A percentile compares a stretch with the other conserved stretches of the same genome.
phyloP scores from a whole-genome alignment of 2,113 vertebrate species.

The Ranitomeya variabilis region DNA sequence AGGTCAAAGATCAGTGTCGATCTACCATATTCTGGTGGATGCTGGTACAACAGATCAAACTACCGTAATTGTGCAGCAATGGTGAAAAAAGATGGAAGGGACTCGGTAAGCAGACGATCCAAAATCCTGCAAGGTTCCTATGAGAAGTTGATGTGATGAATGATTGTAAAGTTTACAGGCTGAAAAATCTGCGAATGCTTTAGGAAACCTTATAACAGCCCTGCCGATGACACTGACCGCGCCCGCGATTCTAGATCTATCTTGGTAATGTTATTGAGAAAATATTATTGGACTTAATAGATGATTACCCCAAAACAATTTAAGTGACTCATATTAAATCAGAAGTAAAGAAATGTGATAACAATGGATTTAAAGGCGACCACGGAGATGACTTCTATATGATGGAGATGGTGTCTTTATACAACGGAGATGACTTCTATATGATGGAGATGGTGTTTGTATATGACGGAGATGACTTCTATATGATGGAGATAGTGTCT shows the following conservation, averaged over 20 bases:
- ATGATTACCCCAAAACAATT: not conserved
- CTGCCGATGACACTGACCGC: not conserved
- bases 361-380: too few species aligned
- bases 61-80: not conserved
- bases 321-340: not conserved
- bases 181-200: not conserved
- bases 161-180: not conserved
- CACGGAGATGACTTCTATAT: too few species aligned
- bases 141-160: not conserved
- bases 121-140: not conserved
- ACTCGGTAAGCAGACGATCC: not conserved
- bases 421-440: too few species aligned
- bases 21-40: not conserved
- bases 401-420: too few species aligned
- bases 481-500: too few species aligned
- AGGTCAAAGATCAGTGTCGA: not conserved
- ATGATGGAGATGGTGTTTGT: not conserved
- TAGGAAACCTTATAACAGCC: not conserved
- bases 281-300: not conserved
- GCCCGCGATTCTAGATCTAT: not conserved
- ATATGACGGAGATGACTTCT: not conserved
- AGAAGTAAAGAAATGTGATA: not conserved
- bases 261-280: not conserved
- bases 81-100: not conserved
- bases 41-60: not conserved